Percentiles rank a stretch among this genome's conserved stretches.
Evolutionary conservation across 2,797 vertebrate genomes (phyloP).

Genomic region (Sardinella longiceps): DNA sequence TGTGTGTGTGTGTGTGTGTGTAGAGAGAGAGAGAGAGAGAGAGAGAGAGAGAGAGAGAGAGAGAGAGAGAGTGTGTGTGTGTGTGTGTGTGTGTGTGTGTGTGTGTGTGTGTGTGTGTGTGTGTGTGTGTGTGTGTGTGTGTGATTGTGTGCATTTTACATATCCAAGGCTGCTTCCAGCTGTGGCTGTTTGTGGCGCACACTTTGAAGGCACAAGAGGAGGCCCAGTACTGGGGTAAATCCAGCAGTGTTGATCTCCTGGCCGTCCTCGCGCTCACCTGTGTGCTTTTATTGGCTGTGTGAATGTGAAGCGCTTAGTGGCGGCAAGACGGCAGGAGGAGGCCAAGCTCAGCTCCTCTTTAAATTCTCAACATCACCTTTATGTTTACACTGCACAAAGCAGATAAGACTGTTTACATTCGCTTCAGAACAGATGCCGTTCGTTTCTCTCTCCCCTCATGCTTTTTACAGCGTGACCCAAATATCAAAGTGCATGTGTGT

Average conservation of each 20-base stretch:
- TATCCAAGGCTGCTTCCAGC: neutral
- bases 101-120: neutral
- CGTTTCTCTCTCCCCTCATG: neutral
- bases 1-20: too few relatives aligned
- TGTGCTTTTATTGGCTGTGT: constrained; percentile 38
- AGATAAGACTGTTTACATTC: constrained; percentile 68
- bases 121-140: neutral
- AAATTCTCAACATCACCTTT: constrained; percentile 59
- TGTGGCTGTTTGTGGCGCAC: neutral
- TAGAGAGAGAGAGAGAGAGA: too few relatives aligned
- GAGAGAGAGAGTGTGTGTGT: too few relatives aligned
- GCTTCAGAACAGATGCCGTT: neutral
- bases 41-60: too few relatives aligned
- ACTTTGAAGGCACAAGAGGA: constrained; percentile 65
- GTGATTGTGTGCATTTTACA: neutral
- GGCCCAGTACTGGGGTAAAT: constrained; percentile 55
- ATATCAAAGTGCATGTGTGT: neutral
- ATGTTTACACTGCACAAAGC: constrained; percentile 50
- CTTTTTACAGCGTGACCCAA: neutral
- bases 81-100: too few relatives aligned
- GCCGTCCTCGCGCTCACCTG: constrained; percentile 34
- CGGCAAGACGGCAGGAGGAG: constrained; percentile 41
- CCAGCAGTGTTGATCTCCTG: constrained; percentile 51
- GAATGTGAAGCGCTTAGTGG: constrained; percentile 39
- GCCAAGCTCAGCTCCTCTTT: constrained; percentile 46